These are phyloP conservation scores for Alethe diademata DNA, from an alignment of 2,113 vertebrate species.

Conservation along the genomic window DNA sequence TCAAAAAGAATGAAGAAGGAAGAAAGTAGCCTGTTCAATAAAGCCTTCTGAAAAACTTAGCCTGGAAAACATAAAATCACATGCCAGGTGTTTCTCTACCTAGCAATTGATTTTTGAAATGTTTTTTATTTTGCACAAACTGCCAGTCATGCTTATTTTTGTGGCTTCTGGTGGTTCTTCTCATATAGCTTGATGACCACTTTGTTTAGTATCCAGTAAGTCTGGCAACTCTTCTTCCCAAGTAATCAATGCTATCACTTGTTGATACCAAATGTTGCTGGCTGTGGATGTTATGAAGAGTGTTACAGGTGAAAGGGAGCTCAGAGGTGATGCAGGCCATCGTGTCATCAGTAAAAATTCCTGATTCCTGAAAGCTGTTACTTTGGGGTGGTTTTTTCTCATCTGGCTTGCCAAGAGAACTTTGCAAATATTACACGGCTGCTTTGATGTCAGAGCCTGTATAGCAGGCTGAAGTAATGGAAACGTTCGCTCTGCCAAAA, in stretches of 20 bases:
- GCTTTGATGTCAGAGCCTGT: background rate
- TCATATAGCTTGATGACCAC: background rate
- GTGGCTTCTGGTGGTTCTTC: background rate
- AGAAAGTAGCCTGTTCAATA: background rate
- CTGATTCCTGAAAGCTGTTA: background rate
- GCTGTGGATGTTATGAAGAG: background rate
- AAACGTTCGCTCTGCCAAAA: background rate
- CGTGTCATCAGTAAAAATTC: background rate
- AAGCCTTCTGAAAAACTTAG: background rate
- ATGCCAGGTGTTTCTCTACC: background rate
- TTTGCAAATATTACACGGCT: background rate
- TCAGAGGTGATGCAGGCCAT: accelerated
- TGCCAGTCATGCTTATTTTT: background rate
- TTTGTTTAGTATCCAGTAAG: background rate
- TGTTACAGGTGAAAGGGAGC: background rate
- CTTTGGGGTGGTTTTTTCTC: background rate
- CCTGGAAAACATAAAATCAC: background rate
- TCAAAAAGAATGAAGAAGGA: background rate
- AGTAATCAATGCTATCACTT: background rate
- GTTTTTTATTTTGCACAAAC: accelerated
- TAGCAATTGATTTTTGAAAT: background rate
- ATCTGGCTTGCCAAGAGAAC: background rate
- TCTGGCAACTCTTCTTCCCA: background rate
- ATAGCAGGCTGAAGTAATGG: background rate
- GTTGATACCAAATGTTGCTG: background rate